Evolutionary conservation across 2,113 vertebrate species (phyloP), one percentile per base, ranked within the genome.

Genomic region (Oryzias javanicus): DNA sequence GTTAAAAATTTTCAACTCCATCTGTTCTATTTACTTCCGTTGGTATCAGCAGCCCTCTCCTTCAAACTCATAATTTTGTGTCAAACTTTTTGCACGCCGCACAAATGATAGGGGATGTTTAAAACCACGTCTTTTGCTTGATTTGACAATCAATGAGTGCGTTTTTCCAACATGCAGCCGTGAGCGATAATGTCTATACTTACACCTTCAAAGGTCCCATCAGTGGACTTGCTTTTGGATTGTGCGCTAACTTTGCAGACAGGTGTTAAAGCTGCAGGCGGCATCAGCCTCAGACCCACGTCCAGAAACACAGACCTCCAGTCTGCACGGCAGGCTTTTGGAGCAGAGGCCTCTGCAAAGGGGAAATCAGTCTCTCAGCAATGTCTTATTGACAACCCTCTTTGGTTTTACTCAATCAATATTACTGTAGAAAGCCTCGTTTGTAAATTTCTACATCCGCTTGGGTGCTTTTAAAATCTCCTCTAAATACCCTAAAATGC

Each of bases 291-390:
- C n/a, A 59, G 41, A 65, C 57, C 61, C 40, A 58, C 57, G 35
- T 65, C 61, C 61, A 64, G 55, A 67, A 70, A 51, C 70, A 46
- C 4, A 70, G 42, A 70, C 55, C 61, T 60, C 6, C 44, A 74
- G 64, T 82, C 70, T 69, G 61, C 73, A 79, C 59, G 73, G 67
- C 72, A 81, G 77, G 70, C 49, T 55, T 58, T 75, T 67, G 45
- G 46, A 70, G 64, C 72, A 45, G 46, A 78, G 74, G 49, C 62
- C 74, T 67, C 65, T 14, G 56, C 47, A n/a, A 68, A 58, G 60
- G 55, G 60, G 22, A 35, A 55, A 67, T 35, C 68, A 44, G 22
- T 68, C 45, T 73, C 57, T 44, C 25, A 74, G 29, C 60, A 46
- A 5, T 68, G 52, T 76, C 40, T 72, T 52, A 78, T 27, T 81